Evolutionary conservation across 2,113 vertebrate genomes (phyloP).

Genomic region (Anolis sagrei): DNA sequence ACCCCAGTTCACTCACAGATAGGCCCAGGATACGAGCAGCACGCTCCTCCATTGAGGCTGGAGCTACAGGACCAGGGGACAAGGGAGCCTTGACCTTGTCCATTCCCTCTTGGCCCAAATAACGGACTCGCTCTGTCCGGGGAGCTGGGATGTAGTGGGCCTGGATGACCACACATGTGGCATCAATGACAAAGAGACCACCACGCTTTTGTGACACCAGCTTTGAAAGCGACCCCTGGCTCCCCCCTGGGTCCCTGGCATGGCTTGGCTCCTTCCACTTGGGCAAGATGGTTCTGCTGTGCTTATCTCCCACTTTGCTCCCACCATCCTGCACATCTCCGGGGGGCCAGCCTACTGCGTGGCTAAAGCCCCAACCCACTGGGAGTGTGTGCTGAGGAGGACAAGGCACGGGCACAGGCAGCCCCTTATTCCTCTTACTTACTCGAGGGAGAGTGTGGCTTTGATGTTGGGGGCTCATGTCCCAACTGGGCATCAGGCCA

Average conservation of each 20-base stretch:
- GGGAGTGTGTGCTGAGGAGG: background rate
- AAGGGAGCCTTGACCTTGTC: background rate
- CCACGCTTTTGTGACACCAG: constrained; percentile 11
- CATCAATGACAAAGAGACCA: constrained; percentile 84
- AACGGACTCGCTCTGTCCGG: constrained; percentile 77
- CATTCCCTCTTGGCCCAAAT: constrained; percentile 17
- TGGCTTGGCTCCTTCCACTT: constrained; percentile 30
- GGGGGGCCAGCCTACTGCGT: background rate
- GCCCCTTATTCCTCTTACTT: background rate
- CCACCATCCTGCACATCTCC: rapidly evolving
- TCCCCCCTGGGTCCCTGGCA: background rate
- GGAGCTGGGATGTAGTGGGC: constrained; percentile 83
- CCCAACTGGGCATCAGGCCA: background rate
- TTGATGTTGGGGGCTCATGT: constrained; percentile 9
- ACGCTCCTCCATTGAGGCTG: constrained; percentile 64
- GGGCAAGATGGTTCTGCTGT: background rate
- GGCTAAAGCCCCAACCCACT: background rate
- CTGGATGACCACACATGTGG: constrained; percentile 86
- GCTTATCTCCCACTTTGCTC: background rate
- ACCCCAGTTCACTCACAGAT: constrained; percentile 44
- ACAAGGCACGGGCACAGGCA: background rate
- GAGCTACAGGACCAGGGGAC: background rate
- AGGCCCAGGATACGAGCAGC: constrained; percentile 75
- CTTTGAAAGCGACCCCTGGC: constrained; percentile 33
- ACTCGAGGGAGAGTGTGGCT: constrained; percentile 59